phyloP scores from a whole-genome alignment of 2,888 invertebrate species.

The Caenorhabditis sp. region DNA sequence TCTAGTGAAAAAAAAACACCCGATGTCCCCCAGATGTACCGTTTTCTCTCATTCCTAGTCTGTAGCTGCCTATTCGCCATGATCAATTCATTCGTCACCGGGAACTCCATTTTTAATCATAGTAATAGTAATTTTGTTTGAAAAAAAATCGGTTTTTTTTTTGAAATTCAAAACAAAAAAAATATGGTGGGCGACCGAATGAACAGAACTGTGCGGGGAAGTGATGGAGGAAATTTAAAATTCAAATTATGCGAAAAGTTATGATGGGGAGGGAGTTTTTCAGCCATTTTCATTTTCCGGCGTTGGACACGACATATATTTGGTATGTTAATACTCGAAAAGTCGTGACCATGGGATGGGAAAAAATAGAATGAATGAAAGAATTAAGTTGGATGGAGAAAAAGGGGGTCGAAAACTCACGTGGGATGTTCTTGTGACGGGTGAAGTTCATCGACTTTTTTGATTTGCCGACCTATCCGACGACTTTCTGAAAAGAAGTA shows the following conservation, averaged over 20 bases:
- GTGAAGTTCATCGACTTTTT: constrained; percentile 51
- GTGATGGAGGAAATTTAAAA: constrained; percentile 8
- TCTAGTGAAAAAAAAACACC: not conserved
- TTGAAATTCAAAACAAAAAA: not conserved
- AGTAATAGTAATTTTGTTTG: not conserved
- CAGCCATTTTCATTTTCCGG: not conserved
- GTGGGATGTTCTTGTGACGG: constrained; percentile 39
- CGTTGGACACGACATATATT: too few relatives aligned
- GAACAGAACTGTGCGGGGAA: not conserved
- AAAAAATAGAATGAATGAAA: constrained; percentile 2
- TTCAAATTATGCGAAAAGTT: constrained; percentile 7
- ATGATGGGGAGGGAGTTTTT: too few relatives aligned
- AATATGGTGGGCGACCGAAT: not conserved
- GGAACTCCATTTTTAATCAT: constrained; percentile 27
- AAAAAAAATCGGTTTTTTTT: constrained; percentile 11
- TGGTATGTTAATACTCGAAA: not conserved
- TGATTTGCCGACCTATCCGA: constrained; percentile 31
- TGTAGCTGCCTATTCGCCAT: constrained; percentile 34
- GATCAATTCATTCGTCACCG: constrained; percentile 33
- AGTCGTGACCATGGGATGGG: not conserved
- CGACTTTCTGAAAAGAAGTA: constrained; percentile 16
- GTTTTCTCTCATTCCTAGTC: constrained; percentile 34
- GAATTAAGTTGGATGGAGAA: too few relatives aligned
- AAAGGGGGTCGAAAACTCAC: constrained; percentile 33
- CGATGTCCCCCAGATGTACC: constrained; percentile 14